These are phyloP conservation scores for Teleogryllus oceanicus DNA, from an alignment of 2,888 invertebrate species.

Conservation along the genomic window DNA sequence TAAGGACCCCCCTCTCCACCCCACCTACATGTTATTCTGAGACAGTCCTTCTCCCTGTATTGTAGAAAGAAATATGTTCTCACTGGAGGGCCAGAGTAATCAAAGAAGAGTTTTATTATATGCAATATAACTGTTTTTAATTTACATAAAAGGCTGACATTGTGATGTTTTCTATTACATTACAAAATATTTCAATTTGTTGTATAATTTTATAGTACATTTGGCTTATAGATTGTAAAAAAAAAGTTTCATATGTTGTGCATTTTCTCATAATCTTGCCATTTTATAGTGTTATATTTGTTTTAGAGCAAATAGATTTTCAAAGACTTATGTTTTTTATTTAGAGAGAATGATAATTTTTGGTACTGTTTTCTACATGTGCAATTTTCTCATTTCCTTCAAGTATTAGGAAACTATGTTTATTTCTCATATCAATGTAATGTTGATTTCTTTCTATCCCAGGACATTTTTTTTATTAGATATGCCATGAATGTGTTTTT, in stretches of 20 bases:
- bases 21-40: neutral
- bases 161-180: neutral
- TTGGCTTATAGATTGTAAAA: conserved; percentile 8
- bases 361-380: neutral
- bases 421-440: neutral
- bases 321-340: neutral
- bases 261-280: conserved; percentile 1
- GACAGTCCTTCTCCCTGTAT: neutral
- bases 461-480: neutral
- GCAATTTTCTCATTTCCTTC: neutral
- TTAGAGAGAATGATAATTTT: neutral
- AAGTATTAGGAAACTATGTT: neutral
- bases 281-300: conserved; percentile 9
- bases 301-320: neutral
- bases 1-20: too few relatives aligned
- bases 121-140: neutral
- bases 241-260: neutral
- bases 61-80: neutral
- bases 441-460: neutral
- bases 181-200: neutral
- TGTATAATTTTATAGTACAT: neutral
- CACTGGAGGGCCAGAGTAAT: neutral
- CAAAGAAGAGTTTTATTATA: neutral
- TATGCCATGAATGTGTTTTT: neutral
- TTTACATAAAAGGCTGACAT: conserved; percentile 2